These are phyloP conservation scores for Paralvinella palmiformis DNA, from an alignment of 1,140 invertebrate species.

Conservation along the genomic window DNA sequence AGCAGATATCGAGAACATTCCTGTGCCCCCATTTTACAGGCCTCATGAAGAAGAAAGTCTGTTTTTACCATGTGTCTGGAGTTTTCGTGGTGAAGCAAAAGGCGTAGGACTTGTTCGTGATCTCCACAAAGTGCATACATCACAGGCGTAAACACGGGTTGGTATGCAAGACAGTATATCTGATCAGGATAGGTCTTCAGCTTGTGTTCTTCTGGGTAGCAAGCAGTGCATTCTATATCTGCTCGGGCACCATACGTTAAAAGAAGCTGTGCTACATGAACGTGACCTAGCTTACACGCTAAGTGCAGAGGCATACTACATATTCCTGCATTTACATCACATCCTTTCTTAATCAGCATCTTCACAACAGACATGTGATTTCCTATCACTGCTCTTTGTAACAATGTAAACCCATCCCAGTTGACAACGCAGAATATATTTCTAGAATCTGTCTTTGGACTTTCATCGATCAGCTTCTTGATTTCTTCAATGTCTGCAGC, in stretches of 20 bases:
- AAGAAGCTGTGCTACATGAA: slow-evolving; percentile 16
- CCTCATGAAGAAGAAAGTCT: slow-evolving; percentile 21
- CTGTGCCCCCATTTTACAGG: slow-evolving; percentile 18
- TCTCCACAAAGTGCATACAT: slow-evolving; percentile 17
- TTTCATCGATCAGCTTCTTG: slow-evolving; percentile 18
- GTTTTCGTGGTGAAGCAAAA: slow-evolving; percentile 19
- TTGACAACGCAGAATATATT: slow-evolving; percentile 19
- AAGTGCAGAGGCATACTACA: slow-evolving; percentile 20
- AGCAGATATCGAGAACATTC: slow-evolving; percentile 16
- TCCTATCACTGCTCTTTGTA: slow-evolving; percentile 15
- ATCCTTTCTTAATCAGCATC: slow-evolving; percentile 18
- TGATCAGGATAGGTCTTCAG: slow-evolving; percentile 18
- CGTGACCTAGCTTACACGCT: slow-evolving; percentile 16
- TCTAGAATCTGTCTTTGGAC: slow-evolving; percentile 3
- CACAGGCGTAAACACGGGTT: slow-evolving; percentile 18
- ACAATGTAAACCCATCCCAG: slow-evolving; percentile 19
- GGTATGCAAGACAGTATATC: slow-evolving; percentile 19
- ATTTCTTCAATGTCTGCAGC: slow-evolving; percentile 12
- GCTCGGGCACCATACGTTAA: slow-evolving; percentile 17
- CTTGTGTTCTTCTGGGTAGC: slow-evolving; percentile 20
- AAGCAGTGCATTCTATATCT: slow-evolving; percentile 18
- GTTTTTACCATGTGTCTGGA: slow-evolving; percentile 13
- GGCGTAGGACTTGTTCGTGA: slow-evolving; percentile 16
- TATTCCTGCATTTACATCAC: slow-evolving; percentile 17
- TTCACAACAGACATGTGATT: slow-evolving; percentile 18